Percentiles rank a stretch among this genome's conserved stretches.
phyloP scores from a whole-genome alignment of 2,888 invertebrate genomes.

The Cecidostiba fungosa region DNA sequence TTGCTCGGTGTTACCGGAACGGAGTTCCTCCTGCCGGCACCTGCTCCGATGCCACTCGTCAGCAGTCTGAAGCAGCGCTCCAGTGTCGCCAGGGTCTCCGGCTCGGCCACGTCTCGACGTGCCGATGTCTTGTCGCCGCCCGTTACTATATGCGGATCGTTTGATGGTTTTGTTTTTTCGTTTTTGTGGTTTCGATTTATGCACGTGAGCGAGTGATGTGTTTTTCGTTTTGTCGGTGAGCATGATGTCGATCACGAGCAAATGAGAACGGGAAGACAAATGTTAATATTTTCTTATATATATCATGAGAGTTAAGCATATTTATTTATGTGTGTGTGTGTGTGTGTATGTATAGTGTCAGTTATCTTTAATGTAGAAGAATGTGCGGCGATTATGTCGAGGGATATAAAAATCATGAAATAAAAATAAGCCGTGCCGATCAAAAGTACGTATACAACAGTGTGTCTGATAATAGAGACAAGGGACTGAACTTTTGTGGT shows the following conservation, averaged over 20 bases:
- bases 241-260: background rate
- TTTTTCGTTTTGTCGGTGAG: background rate
- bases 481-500: background rate
- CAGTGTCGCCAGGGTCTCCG: conserved; percentile 87
- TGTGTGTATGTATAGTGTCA: too few relatives aligned
- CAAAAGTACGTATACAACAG: background rate
- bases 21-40: conserved; percentile 83
- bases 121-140: conserved; percentile 87
- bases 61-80: conserved; percentile 89
- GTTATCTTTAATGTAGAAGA: too few relatives aligned
- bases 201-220: background rate
- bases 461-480: conserved; percentile 18
- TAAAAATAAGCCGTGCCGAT: conserved; percentile 47
- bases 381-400: background rate
- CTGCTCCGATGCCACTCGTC: conserved; percentile 81
- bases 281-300: background rate
- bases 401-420: background rate
- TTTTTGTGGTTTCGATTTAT: background rate
- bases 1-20: conserved; percentile 85
- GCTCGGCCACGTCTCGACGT: conserved; percentile 86
- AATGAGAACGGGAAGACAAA: conserved; percentile 36
- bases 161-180: background rate
- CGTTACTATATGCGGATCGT: conserved; percentile 83
- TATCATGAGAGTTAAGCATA: background rate
- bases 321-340: too few relatives aligned